A percentile compares a stretch with the other conserved stretches of the same genome.
Evolutionary conservation across 1,140 invertebrate genomes (phyloP).

Genomic region (Leptinotarsa lineolata): DNA sequence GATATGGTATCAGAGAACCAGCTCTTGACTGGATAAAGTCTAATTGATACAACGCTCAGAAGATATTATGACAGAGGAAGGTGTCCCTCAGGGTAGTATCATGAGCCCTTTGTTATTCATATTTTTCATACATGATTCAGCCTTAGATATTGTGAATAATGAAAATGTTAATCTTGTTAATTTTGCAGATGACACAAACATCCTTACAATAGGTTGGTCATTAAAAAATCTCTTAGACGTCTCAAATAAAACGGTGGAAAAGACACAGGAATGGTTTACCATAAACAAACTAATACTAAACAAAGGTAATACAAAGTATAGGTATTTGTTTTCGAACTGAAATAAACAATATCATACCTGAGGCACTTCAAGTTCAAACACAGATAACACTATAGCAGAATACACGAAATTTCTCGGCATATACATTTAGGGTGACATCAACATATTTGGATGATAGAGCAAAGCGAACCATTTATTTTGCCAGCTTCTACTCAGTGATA

Average conservation of each 20-base stretch:
- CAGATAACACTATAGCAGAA: background rate
- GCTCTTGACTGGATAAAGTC: background rate
- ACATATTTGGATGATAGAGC: background rate
- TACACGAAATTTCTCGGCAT: background rate
- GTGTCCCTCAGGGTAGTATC: conserved; percentile 19
- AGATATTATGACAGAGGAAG: background rate
- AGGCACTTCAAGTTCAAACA: background rate
- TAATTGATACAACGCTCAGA: conserved; percentile 9
- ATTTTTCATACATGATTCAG: conserved; percentile 11
- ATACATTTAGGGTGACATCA: conserved; percentile 14
- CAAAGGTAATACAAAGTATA: too few relatives aligned
- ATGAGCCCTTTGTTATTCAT: conserved; percentile 10
- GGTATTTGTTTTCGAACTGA: too few relatives aligned
- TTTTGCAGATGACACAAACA: conserved; percentile 16
- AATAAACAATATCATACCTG: too few relatives aligned
- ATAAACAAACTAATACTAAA: too few relatives aligned
- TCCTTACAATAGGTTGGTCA: conserved; percentile 13
- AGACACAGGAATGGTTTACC: too few relatives aligned
- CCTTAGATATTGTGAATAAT: conserved; percentile 14
- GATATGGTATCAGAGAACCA: background rate
- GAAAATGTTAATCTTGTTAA: conserved; percentile 9
- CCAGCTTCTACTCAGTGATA: background rate
- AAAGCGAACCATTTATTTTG: background rate
- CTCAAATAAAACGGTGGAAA: conserved; percentile 6
- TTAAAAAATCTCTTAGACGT: background rate